A percentile compares a stretch with the other conserved stretches of the same genome.
These are phyloP conservation scores for Jordanella pulchra DNA, from an alignment of 2,797 vertebrate genomes.

Conservation along the genomic window DNA sequence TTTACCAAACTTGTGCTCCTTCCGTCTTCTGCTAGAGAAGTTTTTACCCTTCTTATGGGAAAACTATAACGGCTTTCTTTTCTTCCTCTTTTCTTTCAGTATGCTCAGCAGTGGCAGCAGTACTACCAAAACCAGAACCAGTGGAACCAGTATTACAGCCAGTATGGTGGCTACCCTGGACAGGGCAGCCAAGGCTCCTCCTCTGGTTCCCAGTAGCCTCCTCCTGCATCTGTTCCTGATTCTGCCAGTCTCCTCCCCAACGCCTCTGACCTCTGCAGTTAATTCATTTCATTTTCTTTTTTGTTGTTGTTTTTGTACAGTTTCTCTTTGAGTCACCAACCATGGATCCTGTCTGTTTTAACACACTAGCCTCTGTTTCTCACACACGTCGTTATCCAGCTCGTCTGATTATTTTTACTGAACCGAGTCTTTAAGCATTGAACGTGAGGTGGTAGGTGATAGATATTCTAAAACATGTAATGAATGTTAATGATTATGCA, in stretches of 20 bases:
- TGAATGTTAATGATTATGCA: slow-evolving; percentile 64
- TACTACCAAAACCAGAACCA: slow-evolving; percentile 95
- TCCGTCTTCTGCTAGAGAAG: neutral
- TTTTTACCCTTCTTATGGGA: neutral
- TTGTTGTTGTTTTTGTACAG: slow-evolving; percentile 51
- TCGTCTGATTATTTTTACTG: slow-evolving; percentile 55
- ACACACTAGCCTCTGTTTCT: slow-evolving; percentile 54
- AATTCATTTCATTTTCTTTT: slow-evolving; percentile 30
- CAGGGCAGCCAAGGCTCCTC: slow-evolving; percentile 77
- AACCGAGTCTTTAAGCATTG: slow-evolving; percentile 64
- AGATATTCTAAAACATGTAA: slow-evolving; percentile 55
- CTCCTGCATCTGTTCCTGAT: slow-evolving; percentile 34
- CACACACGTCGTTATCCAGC: slow-evolving; percentile 45
- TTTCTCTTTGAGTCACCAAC: slow-evolving; percentile 34
- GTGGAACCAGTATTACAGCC: slow-evolving; percentile 93
- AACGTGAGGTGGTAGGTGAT: slow-evolving; percentile 64
- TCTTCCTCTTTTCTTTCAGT: slow-evolving; percentile 68
- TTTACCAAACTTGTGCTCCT: no score
- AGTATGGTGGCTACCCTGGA: slow-evolving; percentile 85
- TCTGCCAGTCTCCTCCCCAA: slow-evolving; percentile 9
- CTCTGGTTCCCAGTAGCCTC: slow-evolving; percentile 75
- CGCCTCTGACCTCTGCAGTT: slow-evolving; percentile 53
- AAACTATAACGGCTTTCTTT: slow-evolving; percentile 7
- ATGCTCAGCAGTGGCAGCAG: slow-evolving; percentile 93
- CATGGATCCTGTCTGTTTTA: slow-evolving; percentile 42